phyloP scores from a whole-genome alignment of 2,888 invertebrate genomes.

The Pammene aurita region DNA sequence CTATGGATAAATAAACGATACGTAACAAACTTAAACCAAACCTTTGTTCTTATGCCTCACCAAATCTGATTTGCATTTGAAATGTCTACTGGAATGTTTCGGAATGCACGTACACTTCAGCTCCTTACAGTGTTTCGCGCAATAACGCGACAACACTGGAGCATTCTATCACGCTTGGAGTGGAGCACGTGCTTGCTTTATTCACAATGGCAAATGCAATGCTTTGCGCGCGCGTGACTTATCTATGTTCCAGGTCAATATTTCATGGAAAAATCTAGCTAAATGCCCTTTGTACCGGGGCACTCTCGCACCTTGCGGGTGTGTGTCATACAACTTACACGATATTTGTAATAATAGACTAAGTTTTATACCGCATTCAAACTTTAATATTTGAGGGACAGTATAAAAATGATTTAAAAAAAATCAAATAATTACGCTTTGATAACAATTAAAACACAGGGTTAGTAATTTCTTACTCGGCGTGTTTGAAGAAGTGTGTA shows the following conservation, averaged over 20 bases:
- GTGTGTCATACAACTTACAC: neutral
- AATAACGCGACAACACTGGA: constrained; percentile 61
- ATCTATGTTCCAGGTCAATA: constrained; percentile 68
- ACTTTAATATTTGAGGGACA: no score
- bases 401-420: no score
- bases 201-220: constrained; percentile 78
- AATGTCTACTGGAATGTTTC: constrained; percentile 16
- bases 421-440: no score
- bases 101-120: constrained; percentile 27
- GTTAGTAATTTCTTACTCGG: neutral
- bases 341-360: no score
- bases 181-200: constrained; percentile 73
- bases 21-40: constrained; percentile 13
- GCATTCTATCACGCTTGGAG: constrained; percentile 63
- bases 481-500: neutral
- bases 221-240: constrained; percentile 67
- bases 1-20: neutral
- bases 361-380: no score
- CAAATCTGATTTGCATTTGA: constrained; percentile 21
- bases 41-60: constrained; percentile 14
- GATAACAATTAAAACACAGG: no score
- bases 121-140: constrained; percentile 47
- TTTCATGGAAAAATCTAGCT: constrained; percentile 61
- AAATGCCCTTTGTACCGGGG: constrained; percentile 12
- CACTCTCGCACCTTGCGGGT: neutral